These are phyloP conservation scores for Ectropis grisescens DNA, from an alignment of 1,140 invertebrate genomes.

Conservation along the genomic window DNA sequence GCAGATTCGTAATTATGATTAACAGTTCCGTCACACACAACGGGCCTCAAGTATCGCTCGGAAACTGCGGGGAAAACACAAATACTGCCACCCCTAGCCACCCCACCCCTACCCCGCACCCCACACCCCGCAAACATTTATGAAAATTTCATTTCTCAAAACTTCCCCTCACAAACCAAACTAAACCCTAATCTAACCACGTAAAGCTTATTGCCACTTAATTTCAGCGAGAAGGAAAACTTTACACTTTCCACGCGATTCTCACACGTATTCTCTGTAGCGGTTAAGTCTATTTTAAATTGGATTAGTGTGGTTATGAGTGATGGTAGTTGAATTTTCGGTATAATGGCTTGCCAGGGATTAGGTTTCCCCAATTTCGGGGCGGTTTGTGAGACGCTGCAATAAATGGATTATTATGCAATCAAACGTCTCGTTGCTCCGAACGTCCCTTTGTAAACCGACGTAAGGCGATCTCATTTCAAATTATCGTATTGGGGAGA, in stretches of 20 bases:
- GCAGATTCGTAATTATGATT: constrained; percentile 56
- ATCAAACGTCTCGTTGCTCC: constrained; percentile 27
- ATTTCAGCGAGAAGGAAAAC: constrained; percentile 33
- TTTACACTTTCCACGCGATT: constrained; percentile 9
- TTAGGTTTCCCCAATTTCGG: constrained; percentile 56
- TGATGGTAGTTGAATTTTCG: constrained; percentile 44
- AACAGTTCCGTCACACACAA: constrained; percentile 49
- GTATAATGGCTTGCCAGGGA: constrained; percentile 56
- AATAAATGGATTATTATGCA: constrained; percentile 53
- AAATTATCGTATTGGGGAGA: too few relatives aligned
- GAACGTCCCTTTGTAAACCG: too few relatives aligned
- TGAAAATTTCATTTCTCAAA: constrained; percentile 62
- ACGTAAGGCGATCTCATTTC: too few relatives aligned
- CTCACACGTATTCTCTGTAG: too few relatives aligned
- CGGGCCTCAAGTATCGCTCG: constrained; percentile 41
- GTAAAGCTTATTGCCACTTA: constrained; percentile 41
- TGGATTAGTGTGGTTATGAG: constrained; percentile 24
- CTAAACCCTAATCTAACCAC: constrained; percentile 41
- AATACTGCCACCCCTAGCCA: constrained; percentile 23
- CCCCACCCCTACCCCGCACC: constrained; percentile 7
- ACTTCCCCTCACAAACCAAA: constrained; percentile 35
- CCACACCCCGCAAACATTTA: constrained; percentile 31
- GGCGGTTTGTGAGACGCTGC: constrained; percentile 31
- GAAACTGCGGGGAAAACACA: constrained; percentile 47
- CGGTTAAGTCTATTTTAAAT: constrained; percentile 21